These are phyloP conservation scores for Wasmannia auropunctata DNA, from an alignment of 1,140 invertebrate genomes.

Conservation along the genomic window DNA sequence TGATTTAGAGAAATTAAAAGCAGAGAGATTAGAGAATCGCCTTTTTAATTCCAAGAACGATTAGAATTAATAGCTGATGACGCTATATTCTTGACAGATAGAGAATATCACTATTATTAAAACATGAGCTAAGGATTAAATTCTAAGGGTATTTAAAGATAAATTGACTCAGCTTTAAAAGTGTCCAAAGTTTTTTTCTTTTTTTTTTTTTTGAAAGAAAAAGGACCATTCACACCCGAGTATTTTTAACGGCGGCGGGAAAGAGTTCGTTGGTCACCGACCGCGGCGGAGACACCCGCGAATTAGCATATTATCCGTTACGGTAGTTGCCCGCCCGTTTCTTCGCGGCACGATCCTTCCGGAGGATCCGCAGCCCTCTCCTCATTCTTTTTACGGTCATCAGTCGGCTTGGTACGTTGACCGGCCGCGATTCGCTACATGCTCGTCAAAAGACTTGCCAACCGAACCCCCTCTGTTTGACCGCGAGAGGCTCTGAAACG, in stretches of 20 bases:
- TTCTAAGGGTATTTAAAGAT: not conserved
- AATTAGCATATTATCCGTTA: slow-evolving; percentile 78
- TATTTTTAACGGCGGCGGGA: slow-evolving; percentile 3
- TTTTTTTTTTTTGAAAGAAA: not conserved
- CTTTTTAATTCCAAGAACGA: not conserved
- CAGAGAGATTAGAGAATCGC: not conserved
- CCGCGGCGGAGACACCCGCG: slow-evolving; percentile 60
- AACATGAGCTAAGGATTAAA: not conserved
- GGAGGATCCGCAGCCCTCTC: slow-evolving; percentile 60
- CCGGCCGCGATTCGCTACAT: slow-evolving; percentile 74
- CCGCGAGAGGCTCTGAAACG: slow-evolving; percentile 56
- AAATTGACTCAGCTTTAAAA: not conserved
- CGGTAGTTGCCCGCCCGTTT: slow-evolving; percentile 69
- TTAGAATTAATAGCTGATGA: not conserved
- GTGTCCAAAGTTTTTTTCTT: not conserved
- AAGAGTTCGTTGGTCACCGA: slow-evolving; percentile 64
- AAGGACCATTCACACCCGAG: not conserved
- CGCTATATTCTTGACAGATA: not conserved
- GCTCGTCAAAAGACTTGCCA: slow-evolving; percentile 71
- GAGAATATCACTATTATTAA: not conserved
- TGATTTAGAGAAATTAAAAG: slow-evolving; percentile 28
- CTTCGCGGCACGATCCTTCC: slow-evolving; percentile 36
- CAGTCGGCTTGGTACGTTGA: slow-evolving; percentile 70
- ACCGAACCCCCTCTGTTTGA: slow-evolving; percentile 61
- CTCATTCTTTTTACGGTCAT: slow-evolving; percentile 64